Evolutionary conservation across 2,797 vertebrate species (phyloP).

Genomic region (Acanthurus leucopareius): DNA sequence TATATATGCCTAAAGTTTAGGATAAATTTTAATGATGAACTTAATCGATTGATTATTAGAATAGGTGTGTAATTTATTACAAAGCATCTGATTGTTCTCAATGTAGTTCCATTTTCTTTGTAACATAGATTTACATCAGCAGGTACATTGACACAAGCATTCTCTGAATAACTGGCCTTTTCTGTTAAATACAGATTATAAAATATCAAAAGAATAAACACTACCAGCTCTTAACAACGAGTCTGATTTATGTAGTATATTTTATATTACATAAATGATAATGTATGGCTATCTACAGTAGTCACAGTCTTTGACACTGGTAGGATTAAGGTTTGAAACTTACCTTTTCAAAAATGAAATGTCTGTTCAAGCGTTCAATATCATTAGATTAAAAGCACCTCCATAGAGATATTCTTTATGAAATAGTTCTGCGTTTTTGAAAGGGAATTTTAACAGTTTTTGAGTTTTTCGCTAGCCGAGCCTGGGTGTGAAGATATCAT

Average conservation of each 20-base stretch:
- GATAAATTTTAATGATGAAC: not conserved
- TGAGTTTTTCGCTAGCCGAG: slow-evolving; percentile 26
- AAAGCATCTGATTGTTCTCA: not conserved
- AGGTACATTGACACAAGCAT: not conserved
- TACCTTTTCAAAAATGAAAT: slow-evolving; percentile 68
- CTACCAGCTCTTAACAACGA: not conserved
- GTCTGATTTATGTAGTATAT: not conserved
- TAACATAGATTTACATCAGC: slow-evolving; percentile 1
- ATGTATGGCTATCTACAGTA: not conserved
- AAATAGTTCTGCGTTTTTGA: not conserved
- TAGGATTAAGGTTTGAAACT: slow-evolving; percentile 38
- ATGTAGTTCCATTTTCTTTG: not conserved
- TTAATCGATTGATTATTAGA: no score
- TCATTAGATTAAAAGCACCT: slow-evolving; percentile 62
- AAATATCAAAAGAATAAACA: not conserved
- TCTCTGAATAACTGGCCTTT: not conserved
- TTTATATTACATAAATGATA: not conserved
- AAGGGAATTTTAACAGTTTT: slow-evolving; percentile 17
- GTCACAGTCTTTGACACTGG: not conserved
- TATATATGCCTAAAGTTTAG: no score
- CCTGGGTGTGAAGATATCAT: slow-evolving; percentile 64
- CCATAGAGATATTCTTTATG: slow-evolving; percentile 52
- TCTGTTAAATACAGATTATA: not conserved
- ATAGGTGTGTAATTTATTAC: not conserved
- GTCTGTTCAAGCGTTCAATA: slow-evolving; percentile 50